Base-by-base conservation (phyloP, 2,797 vertebrate species). In the Galagoides demidoff region DNA sequence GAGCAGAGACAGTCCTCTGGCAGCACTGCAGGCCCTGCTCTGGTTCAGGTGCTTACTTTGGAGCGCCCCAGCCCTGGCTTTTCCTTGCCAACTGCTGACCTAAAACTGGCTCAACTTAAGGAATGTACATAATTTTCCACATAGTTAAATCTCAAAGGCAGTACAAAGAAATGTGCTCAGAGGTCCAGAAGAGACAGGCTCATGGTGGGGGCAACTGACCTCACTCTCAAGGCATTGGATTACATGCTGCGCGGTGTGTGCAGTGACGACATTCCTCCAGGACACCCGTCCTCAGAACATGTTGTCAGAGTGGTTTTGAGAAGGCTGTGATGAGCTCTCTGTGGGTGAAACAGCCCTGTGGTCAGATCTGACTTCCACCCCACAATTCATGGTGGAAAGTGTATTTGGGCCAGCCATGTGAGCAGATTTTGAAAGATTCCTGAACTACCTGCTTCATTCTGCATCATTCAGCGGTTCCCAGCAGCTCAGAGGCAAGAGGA, bases 91-190 rank as follows among this genome's bases (percentile, higher is more conserved):
- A 27, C 43, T 83, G 64, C 57, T 92, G 84, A 63, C 70, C 89
- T 82, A 87, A 94, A 78, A 63, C 68, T 90, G 93, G 90, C 91
- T 94, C 86, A 20, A 25, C 61, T 55, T 57, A 71, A 92, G 63
- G 83, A 85, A 39, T 52, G n/a, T 90, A 90, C n/a, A 6, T 74
- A 85, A 37, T 91, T 96, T 96, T 88, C 87, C 73, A 81, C 63
- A 74, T 22, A 63, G n/a, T 52, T 76, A 14, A 45, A 5, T 57
- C 82, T 89, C 63, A 73, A 19, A 92, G 78, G 74, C 70, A 73
- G 37, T 29, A 49, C 85, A 39, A 52, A 76, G 87, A 94, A 76
- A 7, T 92, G 43, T 85, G 87, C 74, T 66, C 78, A 19, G 86
- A 61, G 77, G 81, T 77, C 73, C 63, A 45, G 77, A 89, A 20